These are phyloP conservation scores for Lacanobia oleracea DNA, from an alignment of 2,888 invertebrate genomes.

Conservation along the genomic window DNA sequence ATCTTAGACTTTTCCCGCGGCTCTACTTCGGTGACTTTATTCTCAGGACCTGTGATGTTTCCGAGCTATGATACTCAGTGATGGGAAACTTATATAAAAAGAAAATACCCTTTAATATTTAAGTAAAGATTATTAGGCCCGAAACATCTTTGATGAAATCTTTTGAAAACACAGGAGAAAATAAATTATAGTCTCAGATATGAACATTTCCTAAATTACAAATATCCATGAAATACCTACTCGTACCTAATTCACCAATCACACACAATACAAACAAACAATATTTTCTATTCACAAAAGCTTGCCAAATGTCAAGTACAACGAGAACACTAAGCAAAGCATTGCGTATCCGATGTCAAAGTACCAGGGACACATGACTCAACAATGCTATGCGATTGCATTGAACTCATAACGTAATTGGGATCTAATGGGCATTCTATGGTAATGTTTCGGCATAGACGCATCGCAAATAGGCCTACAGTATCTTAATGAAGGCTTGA, in stretches of 20 bases:
- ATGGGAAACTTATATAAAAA: too few relatives aligned
- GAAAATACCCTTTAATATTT: too few relatives aligned
- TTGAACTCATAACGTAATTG: conserved; percentile 55
- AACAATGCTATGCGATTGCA: conserved; percentile 48
- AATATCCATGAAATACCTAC: not conserved
- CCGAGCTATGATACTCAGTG: too few relatives aligned
- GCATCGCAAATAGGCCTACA: conserved; percentile 20
- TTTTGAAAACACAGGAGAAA: not conserved
- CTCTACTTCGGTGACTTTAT: too few relatives aligned
- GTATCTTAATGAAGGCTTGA: conserved; percentile 19
- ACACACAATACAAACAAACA: not conserved
- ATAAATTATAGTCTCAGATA: not conserved
- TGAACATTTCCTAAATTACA: too few relatives aligned
- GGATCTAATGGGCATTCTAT: conserved; percentile 56
- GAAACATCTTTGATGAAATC: too few relatives aligned
- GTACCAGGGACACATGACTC: conserved; percentile 38
- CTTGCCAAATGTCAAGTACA: conserved; percentile 19
- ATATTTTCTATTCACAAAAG: not conserved
- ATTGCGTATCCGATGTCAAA: conserved; percentile 1
- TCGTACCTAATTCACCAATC: not conserved
- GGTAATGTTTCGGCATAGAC: conserved; percentile 47
- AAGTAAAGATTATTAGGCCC: too few relatives aligned
- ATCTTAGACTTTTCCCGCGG: too few relatives aligned
- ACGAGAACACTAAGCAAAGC: not conserved
- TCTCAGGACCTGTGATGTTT: too few relatives aligned